Base-by-base conservation (phyloP, 2,888 invertebrate species). In the Ephialtes manifestator region DNA sequence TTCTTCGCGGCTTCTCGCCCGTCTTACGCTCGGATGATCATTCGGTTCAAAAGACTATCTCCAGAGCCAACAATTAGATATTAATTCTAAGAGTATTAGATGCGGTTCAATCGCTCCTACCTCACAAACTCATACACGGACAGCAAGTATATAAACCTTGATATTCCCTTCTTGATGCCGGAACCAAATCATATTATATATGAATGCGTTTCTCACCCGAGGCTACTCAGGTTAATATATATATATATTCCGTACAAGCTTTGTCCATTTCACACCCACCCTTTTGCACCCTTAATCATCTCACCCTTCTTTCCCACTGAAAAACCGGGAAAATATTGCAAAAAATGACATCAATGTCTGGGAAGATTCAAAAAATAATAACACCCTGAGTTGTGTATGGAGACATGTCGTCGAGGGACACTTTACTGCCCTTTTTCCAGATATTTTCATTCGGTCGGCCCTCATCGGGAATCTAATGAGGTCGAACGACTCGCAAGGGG, bases 1-100 rank as follows among this genome's bases (percentile, higher is more conserved):
- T 92, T 92, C 90, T 91, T 89, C 88, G 86, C 46, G 86, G 55
- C 48, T 83, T 86, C 83, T 78, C 81, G 85, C 81, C 76, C 87
- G 83, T 85, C 87, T 18, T 53, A 11, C 24, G 35, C 43, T 71
- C 20, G 18, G 81, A 79, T 58, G 70, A 63, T 67, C 63, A 72
- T 68, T 4, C 46, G 31, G 53, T 35, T 63, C 63, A 60, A 67
- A 48, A 77, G 58, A 77, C 68, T 77, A 81, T 86, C 72, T 77
- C 83, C 86, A 51, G 18, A 68, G 76, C 65, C 85, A 89, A 90
- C 90, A 91, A 92, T 92, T 92, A 91, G 89, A 92, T 89, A 92
- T 91, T 91, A 91, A 91, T 91, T 90, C 90, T 81, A 89, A 88
- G 51, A 48, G 46, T 68, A 81, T 83, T 83, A 81, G 83, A 74